Conservation (phyloP, 1,140 invertebrate genomes). For the Mesaphorura yosii region DNA sequence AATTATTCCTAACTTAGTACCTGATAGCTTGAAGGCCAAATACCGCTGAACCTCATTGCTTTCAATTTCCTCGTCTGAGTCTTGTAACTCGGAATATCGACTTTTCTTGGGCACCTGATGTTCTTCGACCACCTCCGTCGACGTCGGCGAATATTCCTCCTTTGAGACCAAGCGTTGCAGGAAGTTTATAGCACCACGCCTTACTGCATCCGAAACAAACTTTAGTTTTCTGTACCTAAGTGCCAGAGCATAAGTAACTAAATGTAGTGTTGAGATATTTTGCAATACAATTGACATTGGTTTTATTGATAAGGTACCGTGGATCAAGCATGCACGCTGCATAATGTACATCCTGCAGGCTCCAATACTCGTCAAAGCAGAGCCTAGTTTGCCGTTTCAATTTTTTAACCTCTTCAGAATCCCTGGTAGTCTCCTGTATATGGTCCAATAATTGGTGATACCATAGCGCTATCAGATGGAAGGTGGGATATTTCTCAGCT, state of each 20-base stretch:
- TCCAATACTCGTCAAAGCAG: background rate
- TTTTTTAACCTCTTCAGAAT: background rate
- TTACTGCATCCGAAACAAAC: background rate
- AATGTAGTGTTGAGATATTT: too few relatives aligned
- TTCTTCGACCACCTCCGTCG: background rate
- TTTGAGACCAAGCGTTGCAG: background rate
- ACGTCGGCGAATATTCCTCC: background rate
- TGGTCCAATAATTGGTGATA: background rate
- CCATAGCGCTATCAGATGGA: conserved; percentile 6
- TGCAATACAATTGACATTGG: too few relatives aligned
- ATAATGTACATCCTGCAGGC: background rate
- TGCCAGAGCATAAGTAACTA: too few relatives aligned
- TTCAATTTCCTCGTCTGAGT: background rate
- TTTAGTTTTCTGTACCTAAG: background rate
- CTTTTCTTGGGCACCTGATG: background rate
- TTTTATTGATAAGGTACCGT: background rate
- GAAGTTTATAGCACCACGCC: background rate
- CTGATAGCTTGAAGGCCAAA: background rate
- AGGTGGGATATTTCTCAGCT: background rate
- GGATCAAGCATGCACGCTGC: conserved; percentile 5
- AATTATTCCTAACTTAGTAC: background rate
- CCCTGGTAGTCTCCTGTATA: too few relatives aligned
- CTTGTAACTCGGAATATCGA: background rate
- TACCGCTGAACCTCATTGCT: background rate
- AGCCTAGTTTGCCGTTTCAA: background rate